Conservation (phyloP, 2,888 invertebrate genomes). For the Tipula lateralis region DNA sequence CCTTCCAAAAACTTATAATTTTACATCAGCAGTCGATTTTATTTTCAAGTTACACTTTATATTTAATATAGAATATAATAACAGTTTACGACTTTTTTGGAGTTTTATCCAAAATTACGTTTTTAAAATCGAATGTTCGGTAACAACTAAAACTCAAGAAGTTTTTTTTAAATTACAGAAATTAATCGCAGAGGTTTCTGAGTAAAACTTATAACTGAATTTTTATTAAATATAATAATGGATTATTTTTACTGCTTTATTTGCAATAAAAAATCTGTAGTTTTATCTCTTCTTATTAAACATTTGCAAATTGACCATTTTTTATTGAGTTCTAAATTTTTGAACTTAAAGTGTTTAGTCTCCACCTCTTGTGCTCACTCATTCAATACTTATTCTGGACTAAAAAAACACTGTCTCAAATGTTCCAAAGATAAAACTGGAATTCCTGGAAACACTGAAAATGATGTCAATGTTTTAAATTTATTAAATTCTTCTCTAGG, state of each 20-base stretch:
- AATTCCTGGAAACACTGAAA: background rate
- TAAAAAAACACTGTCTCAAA: background rate
- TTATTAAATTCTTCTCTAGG: background rate
- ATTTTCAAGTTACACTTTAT: background rate
- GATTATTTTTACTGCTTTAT: too few relatives aligned
- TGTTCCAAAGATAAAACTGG: background rate
- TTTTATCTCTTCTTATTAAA: too few relatives aligned
- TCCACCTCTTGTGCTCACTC: background rate
- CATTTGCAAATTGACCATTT: too few relatives aligned
- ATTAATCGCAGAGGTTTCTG: background rate
- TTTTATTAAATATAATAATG: background rate
- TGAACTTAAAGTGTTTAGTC: background rate
- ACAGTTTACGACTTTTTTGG: background rate
- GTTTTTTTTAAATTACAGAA: background rate
- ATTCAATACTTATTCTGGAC: background rate
- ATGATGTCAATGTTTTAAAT: background rate
- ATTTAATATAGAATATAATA: background rate
- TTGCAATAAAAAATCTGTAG: too few relatives aligned
- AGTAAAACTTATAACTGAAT: too few relatives aligned
- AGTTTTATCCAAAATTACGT: too few relatives aligned
- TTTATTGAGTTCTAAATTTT: background rate
- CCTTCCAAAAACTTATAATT: background rate
- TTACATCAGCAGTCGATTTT: too few relatives aligned
- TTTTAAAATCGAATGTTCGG: too few relatives aligned
- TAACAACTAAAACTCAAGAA: background rate